Evolutionary conservation across 2,113 vertebrate genomes (phyloP).

Genomic region (Acinonyx jubatus): DNA sequence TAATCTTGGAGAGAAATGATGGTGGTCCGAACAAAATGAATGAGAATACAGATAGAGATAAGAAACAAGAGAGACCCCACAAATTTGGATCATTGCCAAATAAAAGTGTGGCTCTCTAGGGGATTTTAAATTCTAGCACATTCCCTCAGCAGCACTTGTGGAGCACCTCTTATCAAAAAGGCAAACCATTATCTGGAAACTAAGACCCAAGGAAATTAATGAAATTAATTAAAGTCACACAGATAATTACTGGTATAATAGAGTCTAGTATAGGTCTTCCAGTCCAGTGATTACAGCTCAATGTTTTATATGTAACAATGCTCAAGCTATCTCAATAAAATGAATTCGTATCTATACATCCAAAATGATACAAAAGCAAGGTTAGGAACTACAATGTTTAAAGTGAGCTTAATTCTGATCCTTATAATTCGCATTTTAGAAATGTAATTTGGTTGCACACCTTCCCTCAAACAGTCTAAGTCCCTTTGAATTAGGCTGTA

Average conservation of each 20-base stretch:
- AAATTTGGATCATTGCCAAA: background rate
- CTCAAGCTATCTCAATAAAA: slow-evolving; percentile 29
- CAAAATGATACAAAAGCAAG: slow-evolving; percentile 44
- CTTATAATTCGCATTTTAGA: slow-evolving; percentile 19
- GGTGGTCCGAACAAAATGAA: background rate
- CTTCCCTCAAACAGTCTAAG: slow-evolving; percentile 6
- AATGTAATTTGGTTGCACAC: slow-evolving; percentile 4
- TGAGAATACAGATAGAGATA: background rate
- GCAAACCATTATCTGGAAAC: background rate
- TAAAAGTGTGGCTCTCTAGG: background rate
- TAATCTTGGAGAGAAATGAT: background rate
- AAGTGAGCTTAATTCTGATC: background rate
- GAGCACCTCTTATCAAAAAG: slow-evolving; percentile 14
- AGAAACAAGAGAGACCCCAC: background rate
- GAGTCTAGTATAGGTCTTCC: background rate
- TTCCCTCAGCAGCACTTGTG: background rate
- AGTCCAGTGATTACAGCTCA: background rate
- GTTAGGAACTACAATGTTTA: background rate
- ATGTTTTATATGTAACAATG: background rate
- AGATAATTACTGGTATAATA: slow-evolving; percentile 22
- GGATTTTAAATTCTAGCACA: slow-evolving; percentile 9
- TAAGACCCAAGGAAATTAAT: slow-evolving; percentile 47
- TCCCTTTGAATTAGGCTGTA: slow-evolving; percentile 34
- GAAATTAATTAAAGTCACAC: slow-evolving; percentile 51
- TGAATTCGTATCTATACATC: background rate